Percentiles rank a stretch among this genome's conserved stretches.
These are phyloP conservation scores for Drosophila kokeensis DNA, from an alignment of 2,888 invertebrate genomes.

Conservation along the genomic window DNA sequence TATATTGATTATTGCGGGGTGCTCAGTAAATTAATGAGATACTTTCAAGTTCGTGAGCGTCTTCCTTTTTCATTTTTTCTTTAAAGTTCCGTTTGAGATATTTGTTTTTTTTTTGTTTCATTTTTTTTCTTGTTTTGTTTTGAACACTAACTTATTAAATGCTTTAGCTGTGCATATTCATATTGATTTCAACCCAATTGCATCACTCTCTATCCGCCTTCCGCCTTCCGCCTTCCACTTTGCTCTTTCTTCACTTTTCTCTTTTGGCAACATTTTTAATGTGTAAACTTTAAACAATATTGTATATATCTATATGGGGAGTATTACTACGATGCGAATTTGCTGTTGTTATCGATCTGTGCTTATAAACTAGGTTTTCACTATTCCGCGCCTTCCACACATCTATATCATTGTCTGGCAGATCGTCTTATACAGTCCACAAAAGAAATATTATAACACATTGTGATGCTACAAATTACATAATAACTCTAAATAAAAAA, in stretches of 20 bases:
- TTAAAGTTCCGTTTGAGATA: slow-evolving; percentile 23
- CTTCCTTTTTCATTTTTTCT: slow-evolving; percentile 6
- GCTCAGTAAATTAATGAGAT: slow-evolving; percentile 67
- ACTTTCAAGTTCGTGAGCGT: slow-evolving; percentile 43
- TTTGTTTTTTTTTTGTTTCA: slow-evolving; percentile 31
- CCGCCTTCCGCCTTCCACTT: slow-evolving; percentile 3
- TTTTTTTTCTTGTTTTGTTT: slow-evolving; percentile 25
- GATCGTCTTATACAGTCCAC: slow-evolving; percentile 55
- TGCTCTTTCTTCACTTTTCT: slow-evolving; percentile 11
- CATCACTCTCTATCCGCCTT: slow-evolving; percentile 18
- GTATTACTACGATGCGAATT: slow-evolving; percentile 22
- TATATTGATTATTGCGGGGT: slow-evolving; percentile 47
- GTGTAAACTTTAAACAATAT: slow-evolving; percentile 54
- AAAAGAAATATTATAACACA: slow-evolving; percentile 55
- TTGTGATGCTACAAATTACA: slow-evolving; percentile 61
- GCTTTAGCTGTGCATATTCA: slow-evolving; percentile 61
- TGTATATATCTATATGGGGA: slow-evolving; percentile 14
- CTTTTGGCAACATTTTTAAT: slow-evolving; percentile 76
- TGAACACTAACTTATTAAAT: slow-evolving; percentile 65
- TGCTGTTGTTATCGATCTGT: slow-evolving; percentile 39
- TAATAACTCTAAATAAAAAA: slow-evolving; percentile 61
- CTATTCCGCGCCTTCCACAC: slow-evolving; percentile 22
- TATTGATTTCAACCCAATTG: slow-evolving; percentile 32
- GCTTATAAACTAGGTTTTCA: slow-evolving; percentile 60
- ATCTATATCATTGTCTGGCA: slow-evolving; percentile 41